Evolutionary conservation across 2,113 vertebrate species (phyloP).

Genomic region (Hippocampus mohnikei): DNA sequence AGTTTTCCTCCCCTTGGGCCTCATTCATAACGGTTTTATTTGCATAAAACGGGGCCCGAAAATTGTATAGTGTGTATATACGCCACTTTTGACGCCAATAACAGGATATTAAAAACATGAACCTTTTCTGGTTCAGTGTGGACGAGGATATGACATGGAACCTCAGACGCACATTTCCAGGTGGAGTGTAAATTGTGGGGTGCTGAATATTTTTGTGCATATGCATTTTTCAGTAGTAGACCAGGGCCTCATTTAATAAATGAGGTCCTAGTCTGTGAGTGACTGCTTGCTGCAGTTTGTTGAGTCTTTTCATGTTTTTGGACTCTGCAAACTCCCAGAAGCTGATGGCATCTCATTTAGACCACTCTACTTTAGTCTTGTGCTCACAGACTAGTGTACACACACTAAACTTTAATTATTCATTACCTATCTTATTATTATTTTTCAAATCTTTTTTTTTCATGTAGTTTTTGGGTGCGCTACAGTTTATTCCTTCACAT

Average conservation of each 20-base stretch:
- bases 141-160: neutral
- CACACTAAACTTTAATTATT: neutral
- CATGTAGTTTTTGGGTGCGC: neutral
- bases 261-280: conserved; percentile 2
- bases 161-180: neutral
- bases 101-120: neutral
- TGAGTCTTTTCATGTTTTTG: conserved; percentile 22
- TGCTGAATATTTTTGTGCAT: conserved; percentile 2
- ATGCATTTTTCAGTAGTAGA: neutral
- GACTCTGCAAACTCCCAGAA: conserved; percentile 20
- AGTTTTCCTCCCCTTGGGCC: neutral
- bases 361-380: conserved; percentile 4
- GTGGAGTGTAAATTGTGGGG: neutral
- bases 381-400: neutral
- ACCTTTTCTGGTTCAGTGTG: neutral
- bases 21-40: neutral
- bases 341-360: conserved; percentile 32
- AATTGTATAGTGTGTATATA: neutral
- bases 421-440: neutral
- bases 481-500: neutral
- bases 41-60: neutral
- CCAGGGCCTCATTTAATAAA: neutral
- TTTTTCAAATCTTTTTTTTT: neutral
- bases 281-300: conserved; percentile 24
- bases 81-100: neutral